Conservation (phyloP, 2,888 invertebrate species). For the Diachrysia chrysitis region DNA sequence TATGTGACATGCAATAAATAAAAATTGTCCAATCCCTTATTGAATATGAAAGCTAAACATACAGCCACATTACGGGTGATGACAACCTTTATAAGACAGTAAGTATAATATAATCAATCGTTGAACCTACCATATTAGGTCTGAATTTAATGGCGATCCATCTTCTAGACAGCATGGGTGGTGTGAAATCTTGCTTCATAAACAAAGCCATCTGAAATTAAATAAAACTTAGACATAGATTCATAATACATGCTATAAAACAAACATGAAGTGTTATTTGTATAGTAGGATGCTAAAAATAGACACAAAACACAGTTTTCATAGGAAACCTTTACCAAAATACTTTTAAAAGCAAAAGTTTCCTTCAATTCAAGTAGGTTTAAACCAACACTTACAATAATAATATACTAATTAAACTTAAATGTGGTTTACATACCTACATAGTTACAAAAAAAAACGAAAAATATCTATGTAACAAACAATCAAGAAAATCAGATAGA, state of each 20-base stretch:
- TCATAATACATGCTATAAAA: neutral
- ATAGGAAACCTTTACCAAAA: too few relatives aligned
- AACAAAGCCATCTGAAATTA: conserved; percentile 82
- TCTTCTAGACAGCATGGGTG: conserved; percentile 78
- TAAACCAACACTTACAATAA: too few relatives aligned
- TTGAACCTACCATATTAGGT: conserved; percentile 79
- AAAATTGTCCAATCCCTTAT: too few relatives aligned
- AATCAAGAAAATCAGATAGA: neutral
- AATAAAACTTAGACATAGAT: neutral
- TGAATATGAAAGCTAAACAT: too few relatives aligned
- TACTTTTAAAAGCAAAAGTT: too few relatives aligned
- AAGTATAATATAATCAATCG: neutral
- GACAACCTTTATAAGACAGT: too few relatives aligned
- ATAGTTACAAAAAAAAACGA: neutral
- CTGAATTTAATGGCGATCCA: conserved; percentile 83
- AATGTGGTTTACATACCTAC: too few relatives aligned
- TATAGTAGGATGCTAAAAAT: neutral
- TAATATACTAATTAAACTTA: neutral
- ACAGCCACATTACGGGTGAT: too few relatives aligned
- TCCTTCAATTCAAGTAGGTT: too few relatives aligned
- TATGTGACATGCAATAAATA: too few relatives aligned
- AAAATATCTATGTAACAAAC: neutral
- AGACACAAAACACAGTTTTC: too few relatives aligned
- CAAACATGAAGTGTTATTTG: neutral
- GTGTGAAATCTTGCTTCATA: conserved; percentile 81